These are phyloP conservation scores for Sussaba pulchella DNA, from an alignment of 2,888 invertebrate species.

Conservation along the genomic window DNA sequence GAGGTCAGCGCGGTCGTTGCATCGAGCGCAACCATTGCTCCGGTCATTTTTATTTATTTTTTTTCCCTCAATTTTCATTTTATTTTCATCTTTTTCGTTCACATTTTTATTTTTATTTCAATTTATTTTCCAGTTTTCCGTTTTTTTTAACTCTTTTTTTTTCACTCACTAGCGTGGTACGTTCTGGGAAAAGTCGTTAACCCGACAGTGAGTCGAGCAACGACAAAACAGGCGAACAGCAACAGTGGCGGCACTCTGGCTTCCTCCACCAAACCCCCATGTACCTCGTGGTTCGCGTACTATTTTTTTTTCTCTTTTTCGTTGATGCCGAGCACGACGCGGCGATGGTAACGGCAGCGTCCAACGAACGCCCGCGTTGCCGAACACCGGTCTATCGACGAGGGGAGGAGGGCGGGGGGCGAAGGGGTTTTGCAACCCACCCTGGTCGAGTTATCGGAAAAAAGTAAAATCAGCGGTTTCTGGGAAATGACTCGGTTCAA, in stretches of 20 bases:
- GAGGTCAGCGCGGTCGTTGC: neutral
- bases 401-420: constrained; percentile 11
- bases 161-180: constrained; percentile 25
- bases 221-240: constrained; percentile 29
- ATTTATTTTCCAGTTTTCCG: neutral
- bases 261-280: constrained; percentile 28
- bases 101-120: neutral
- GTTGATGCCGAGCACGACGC: constrained; percentile 30
- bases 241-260: constrained; percentile 15
- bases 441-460: constrained; percentile 60
- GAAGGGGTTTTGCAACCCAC: constrained; percentile 13
- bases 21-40: neutral
- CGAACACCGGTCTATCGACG: constrained; percentile 15
- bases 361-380: constrained; percentile 22
- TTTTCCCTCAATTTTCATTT: neutral
- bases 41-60: neutral
- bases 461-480: constrained; percentile 66
- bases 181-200: constrained; percentile 48
- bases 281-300: constrained; percentile 33
- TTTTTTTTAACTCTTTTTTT: constrained; percentile 6
- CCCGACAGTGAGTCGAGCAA: constrained; percentile 34
- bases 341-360: constrained; percentile 48
- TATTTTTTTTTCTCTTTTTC: too few species aligned
- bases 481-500: constrained; percentile 54
- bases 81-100: neutral